Evolutionary conservation across 2,113 vertebrate species (phyloP).

Genomic region (Anser cygnoides): DNA sequence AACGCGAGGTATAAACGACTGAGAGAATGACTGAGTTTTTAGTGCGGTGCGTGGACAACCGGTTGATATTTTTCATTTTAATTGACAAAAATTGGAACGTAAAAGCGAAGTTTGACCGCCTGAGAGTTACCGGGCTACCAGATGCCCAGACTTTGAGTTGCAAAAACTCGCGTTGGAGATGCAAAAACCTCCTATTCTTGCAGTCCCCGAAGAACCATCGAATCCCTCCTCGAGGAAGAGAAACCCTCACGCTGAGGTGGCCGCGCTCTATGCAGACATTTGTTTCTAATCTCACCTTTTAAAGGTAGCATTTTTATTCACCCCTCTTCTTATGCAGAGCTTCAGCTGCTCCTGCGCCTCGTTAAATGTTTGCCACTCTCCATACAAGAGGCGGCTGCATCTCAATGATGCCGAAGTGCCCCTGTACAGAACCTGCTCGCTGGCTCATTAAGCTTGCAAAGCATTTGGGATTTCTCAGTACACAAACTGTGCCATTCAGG

Average conservation of each 20-base stretch:
- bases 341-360: background rate
- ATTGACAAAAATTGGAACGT: background rate
- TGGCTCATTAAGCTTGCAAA: slow-evolving; percentile 38
- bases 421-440: background rate
- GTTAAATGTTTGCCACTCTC: background rate
- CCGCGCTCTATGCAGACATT: background rate
- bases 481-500: slow-evolving; percentile 20
- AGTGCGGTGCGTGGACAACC: background rate
- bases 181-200: background rate
- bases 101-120: background rate
- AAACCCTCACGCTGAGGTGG: background rate
- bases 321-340: background rate
- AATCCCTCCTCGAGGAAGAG: background rate
- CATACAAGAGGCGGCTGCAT: slow-evolving; percentile 23
- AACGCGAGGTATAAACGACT: background rate
- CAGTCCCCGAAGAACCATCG: background rate
- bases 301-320: background rate
- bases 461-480: slow-evolving; percentile 25
- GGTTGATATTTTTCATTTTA: background rate
- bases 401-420: slow-evolving; percentile 31
- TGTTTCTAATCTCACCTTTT: background rate
- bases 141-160: background rate
- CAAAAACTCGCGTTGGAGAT: background rate
- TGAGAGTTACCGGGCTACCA: background rate
- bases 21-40: background rate